phyloP scores from a whole-genome alignment of 2,113 vertebrate genomes.

The Pelvicachromis taeniatus region DNA sequence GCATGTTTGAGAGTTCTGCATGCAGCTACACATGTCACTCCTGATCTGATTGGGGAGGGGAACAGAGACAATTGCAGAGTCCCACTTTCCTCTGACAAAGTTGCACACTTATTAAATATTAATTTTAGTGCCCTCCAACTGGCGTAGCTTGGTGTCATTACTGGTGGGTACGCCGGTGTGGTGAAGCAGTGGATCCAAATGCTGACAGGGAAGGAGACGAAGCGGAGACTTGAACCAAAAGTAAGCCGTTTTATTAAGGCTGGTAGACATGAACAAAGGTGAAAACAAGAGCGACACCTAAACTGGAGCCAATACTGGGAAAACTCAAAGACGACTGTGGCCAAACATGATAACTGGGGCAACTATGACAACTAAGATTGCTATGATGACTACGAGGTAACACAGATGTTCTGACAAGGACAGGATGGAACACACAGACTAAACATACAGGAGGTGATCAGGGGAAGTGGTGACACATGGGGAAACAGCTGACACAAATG shows the following conservation, averaged over 20 bases:
- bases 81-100: background rate
- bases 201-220: accelerated
- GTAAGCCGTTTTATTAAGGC: background rate
- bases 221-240: background rate
- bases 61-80: background rate
- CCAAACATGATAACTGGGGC: accelerated
- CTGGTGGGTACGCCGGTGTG: background rate
- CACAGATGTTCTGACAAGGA: background rate
- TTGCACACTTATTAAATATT: background rate
- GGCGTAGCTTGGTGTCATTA: background rate
- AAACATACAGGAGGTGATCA: background rate
- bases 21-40: background rate
- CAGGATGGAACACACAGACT: background rate
- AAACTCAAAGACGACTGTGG: background rate
- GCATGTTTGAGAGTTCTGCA: background rate
- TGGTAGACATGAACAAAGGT: background rate
- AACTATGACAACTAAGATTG: too few species aligned
- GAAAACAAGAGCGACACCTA: background rate
- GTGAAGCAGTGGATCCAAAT: background rate
- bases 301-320: background rate
- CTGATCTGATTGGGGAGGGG: background rate
- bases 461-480: background rate
- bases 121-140: background rate
- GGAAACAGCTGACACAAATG: background rate
- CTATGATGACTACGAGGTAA: background rate